Evolutionary conservation across 1,140 invertebrate species (phyloP).

Genomic region (Trachelipus rathkii): DNA sequence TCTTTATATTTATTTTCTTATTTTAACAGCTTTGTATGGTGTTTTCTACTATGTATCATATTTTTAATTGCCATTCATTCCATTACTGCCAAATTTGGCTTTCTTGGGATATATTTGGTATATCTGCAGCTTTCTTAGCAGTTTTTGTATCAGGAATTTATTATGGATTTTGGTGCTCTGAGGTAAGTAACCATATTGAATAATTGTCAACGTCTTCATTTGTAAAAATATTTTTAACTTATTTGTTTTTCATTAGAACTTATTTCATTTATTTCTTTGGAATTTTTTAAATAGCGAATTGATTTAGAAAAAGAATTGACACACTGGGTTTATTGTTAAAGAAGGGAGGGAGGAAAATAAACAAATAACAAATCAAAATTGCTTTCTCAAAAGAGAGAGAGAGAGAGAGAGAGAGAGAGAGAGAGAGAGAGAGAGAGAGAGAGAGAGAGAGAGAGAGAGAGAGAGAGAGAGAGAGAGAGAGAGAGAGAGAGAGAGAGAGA

Average conservation of each 20-base stretch:
- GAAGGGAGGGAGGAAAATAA: too few species aligned
- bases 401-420: too few species aligned
- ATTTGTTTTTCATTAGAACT: too few species aligned
- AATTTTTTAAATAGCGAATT: neutral
- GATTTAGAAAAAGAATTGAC: neutral
- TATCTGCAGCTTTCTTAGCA: constrained; percentile 82
- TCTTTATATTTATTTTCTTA: neutral
- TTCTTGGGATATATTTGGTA: constrained; percentile 86
- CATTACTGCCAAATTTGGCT: constrained; percentile 80
- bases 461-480: too few species aligned
- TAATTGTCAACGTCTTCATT: too few species aligned
- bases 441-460: too few species aligned
- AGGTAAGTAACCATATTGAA: constrained; percentile 47
- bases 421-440: too few species aligned
- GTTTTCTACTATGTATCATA: constrained; percentile 86
- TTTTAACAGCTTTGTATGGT: constrained; percentile 78
- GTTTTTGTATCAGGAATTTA: constrained; percentile 94
- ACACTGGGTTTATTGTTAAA: neutral
- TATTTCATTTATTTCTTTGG: too few species aligned
- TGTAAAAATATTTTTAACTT: too few species aligned
- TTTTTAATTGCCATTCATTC: constrained; percentile 87
- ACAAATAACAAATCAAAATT: too few species aligned
- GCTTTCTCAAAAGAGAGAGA: too few species aligned
- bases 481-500: too few species aligned
- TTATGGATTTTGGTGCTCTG: constrained; percentile 93